Evolutionary conservation across 1,140 invertebrate species (phyloP), one percentile per base, ranked within the genome.

Genomic region (Heliconius himera): DNA sequence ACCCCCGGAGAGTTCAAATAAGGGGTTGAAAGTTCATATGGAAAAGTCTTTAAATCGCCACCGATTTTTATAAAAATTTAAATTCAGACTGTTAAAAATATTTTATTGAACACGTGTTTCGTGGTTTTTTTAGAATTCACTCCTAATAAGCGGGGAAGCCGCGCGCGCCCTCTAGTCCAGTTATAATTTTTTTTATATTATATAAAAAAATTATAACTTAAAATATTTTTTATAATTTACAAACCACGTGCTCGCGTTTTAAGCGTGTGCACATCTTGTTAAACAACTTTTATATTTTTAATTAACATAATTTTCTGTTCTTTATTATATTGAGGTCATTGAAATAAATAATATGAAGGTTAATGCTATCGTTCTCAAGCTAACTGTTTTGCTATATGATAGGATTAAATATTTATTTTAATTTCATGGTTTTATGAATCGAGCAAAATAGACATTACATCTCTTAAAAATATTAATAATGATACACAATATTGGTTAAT

Each of bases 241-340:
- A 66, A n/a, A 66, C 60, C 60, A 66, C 60, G 60, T 66, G 60
- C 13, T 66, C n/a, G 11, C 13, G 4, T 66, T 60, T 60, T 3
- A 60, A 22, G 20, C n/a, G n/a, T 51, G 16, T 51, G 16, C 33
- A 26, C 36, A 38, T 72, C 33, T n/a, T 72, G 33, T n/a, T 38
- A 9, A 38, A n/a, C 71, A 72, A 38, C 71, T 46, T 72, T 66
- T 66, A 66, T 66, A 13, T 66, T 66, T 13, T 66, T 26, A 66
- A 29, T 66, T 66, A 66, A 66, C 60, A 66, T 66, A 66, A 66
- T 66, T 29, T 66, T 66, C 22, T 66, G 22, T 26, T 66, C n/a
- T 60, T 60, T 26, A 66, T 66, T 66, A 66, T 66, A 26, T 66
- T 66, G 60, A 66, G 60, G 60, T 66, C 60, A 66, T 66, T 66